Base-by-base conservation (phyloP, 2,888 invertebrate species). In the Papilio protenor region DNA sequence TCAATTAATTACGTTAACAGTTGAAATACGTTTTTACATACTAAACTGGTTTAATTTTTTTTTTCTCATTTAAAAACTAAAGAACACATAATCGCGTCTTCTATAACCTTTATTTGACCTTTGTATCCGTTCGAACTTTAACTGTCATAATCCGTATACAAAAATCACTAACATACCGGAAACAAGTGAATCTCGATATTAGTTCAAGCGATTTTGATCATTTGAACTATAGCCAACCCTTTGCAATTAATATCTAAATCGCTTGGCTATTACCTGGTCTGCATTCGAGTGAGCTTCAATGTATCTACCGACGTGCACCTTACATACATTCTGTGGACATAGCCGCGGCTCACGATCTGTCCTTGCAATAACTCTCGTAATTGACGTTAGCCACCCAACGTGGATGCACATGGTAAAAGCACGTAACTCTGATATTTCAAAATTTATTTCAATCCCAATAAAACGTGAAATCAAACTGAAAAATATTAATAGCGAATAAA, bases 381-480 rank as follows among this genome's bases (percentile, higher is more conserved):
- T 92, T 92, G 94, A 94, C 92, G 88, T 91, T 83, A 90, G 89
- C 94, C 94, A 93, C 94, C 94, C 94, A 93, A 87, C 79, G 82
- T 73, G 86, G 82, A 79, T 79, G 79, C 75, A 52, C 14, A 10
- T 18, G 27, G 74, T 4, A 78, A 81, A 85, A 76, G 40, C 47
- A 75, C 4, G 73, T 45, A 79, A 79, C 59, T 61, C 23, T n/a
- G 4, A 59, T 69, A 71, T 89, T 86, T 79, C 49, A 3, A 6
- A 47, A 81, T 11, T 11, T 33, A 66, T 40, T n/a, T 55, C 1
- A n/a, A 10, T 2, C 10, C 10, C 8, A n/a, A 40, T 40, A 40
- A 40, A 40, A 40, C 1, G 8, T 40, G 0, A 40, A 40, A 40
- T 40, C 3, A 0, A 8, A 40, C 8, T 40, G 40, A 40, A 40